phyloP scores from a whole-genome alignment of 2,113 vertebrate species.

The Rana temporaria region DNA sequence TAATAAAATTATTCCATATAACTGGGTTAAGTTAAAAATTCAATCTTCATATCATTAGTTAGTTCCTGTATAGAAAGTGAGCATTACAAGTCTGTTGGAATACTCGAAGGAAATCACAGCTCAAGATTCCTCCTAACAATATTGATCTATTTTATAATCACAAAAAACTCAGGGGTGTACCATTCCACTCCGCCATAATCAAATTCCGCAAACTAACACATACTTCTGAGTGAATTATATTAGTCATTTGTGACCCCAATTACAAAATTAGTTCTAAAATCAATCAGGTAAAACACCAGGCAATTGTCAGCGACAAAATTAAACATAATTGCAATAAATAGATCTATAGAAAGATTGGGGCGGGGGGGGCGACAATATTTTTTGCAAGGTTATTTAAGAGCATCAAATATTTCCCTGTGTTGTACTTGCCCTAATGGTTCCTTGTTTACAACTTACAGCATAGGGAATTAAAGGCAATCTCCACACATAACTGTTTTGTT shows the following conservation, averaged over 20 bases:
- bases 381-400: constrained; percentile 7
- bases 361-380: background rate
- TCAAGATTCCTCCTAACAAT: constrained; percentile 56
- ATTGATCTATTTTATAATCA: constrained; percentile 58
- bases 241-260: constrained; percentile 55
- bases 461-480: no score
- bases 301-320: constrained; percentile 48
- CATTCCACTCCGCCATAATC: constrained; percentile 49
- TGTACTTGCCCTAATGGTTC: constrained; percentile 7
- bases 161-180: constrained; percentile 55
- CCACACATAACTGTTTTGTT: no score
- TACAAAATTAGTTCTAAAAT: constrained; percentile 55
- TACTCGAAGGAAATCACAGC: constrained; percentile 56
- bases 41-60: constrained; percentile 59
- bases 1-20: constrained; percentile 58
- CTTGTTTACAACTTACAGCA: background rate
- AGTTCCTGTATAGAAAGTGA: constrained; percentile 56
- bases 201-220: constrained; percentile 53
- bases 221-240: constrained; percentile 53
- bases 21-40: constrained; percentile 58
- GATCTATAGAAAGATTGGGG: constrained; percentile 19
- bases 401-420: background rate
- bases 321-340: constrained; percentile 53
- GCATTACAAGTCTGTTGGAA: constrained; percentile 57
- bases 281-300: constrained; percentile 53